Conservation (phyloP, 2,797 vertebrate species). For the Macrochelys suwanniensis region DNA sequence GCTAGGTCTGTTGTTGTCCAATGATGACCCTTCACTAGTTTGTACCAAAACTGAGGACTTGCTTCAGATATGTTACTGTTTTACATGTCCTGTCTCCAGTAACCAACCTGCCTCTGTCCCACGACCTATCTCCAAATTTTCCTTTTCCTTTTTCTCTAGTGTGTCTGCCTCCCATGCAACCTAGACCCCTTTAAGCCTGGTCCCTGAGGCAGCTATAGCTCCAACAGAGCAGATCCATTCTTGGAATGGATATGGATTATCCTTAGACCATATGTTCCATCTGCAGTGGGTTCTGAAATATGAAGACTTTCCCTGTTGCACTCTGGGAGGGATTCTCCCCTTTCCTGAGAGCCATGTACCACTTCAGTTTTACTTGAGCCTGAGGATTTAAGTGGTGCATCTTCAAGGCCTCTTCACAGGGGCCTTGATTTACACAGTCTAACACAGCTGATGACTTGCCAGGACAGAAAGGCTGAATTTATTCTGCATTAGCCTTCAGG, state of each 20-base stretch:
- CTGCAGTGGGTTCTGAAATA: neutral
- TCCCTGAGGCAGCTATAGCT: neutral
- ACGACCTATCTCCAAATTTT: neutral
- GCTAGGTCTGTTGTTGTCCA: neutral
- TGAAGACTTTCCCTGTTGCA: neutral
- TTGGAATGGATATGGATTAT: rapidly evolving
- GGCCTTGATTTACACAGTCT: neutral
- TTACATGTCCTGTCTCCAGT: neutral
- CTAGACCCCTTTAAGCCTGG: rapidly evolving
- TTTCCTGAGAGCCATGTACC: neutral
- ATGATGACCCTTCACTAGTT: rapidly evolving
- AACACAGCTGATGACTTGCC: too few relatives aligned
- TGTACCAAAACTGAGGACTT: neutral
- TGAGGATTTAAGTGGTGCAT: neutral
- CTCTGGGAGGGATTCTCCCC: neutral
- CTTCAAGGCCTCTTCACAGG: neutral
- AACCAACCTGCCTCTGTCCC: neutral
- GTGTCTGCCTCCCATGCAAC: neutral
- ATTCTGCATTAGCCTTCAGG: neutral
- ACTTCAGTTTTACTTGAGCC: neutral
- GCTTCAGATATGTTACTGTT: neutral
- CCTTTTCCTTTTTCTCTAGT: neutral
- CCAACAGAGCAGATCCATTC: rapidly evolving
- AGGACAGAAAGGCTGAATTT: neutral
- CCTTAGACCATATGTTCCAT: too few relatives aligned